Evolutionary conservation across 2,113 vertebrate genomes (phyloP), one percentile per base, ranked within the genome.

Genomic region (Siniperca chuatsi): DNA sequence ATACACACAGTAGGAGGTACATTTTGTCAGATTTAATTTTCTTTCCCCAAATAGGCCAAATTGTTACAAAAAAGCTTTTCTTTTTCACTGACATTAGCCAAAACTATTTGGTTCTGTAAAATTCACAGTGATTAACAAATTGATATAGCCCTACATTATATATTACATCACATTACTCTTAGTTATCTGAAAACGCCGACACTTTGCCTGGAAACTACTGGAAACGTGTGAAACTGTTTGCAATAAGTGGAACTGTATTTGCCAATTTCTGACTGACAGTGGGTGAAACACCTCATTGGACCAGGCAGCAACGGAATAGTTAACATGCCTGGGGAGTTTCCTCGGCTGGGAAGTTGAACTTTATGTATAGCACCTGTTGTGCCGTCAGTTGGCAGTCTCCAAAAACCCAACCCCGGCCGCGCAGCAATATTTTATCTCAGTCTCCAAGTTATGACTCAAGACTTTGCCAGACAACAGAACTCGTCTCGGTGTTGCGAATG

Each of bases 281-380:
- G 64, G 44, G 18, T 8, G 55, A 80, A 83, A 37, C 70, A 64
- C 46, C 66, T 87, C 87, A 48, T 13, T 77, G 66, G 66, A 58
- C 5, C 23, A 37, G 67, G 78, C 89, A 92, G 94, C 85, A 69
- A 18, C 66, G 87, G 71, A 93, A 95, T 65, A 72, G 94, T 95
- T 94, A 95, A 95, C 88, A 83, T 92, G 83, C 87, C 69, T 29
- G 87, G 94, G 94, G 95, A 95, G 93, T 96, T 95, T 90, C 94
- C 92, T 92, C 83, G 40, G 72, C 64, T 85, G 90, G 74, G 90
- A 93, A 93, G 87, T 90, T 94, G 80, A 79, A 89, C 89, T 93
- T 95, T 93, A 94, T 88, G 94, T 88, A 75, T 89, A 94, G 96
- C 97, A 98, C 97, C 97, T 98, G 97, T 97, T 95, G 95, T 93